Evolutionary conservation across 2,797 vertebrate species (phyloP).

Genomic region (Pangasius mekongensis): DNA sequence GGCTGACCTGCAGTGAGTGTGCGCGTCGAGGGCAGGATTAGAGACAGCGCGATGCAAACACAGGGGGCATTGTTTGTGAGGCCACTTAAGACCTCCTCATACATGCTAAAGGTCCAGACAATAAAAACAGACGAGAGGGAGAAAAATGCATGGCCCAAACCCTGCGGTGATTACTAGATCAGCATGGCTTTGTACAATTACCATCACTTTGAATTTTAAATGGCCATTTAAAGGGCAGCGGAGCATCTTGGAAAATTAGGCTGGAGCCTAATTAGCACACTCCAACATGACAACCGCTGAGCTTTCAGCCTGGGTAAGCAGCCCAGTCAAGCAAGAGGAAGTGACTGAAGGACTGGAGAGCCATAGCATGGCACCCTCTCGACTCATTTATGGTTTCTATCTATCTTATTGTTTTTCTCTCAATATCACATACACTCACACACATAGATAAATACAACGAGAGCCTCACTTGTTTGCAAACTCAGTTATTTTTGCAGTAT

Average conservation of each 20-base stretch:
- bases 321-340: slow-evolving; percentile 88
- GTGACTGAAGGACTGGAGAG: slow-evolving; percentile 83
- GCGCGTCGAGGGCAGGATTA: slow-evolving; percentile 52
- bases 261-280: slow-evolving; percentile 94
- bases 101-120: slow-evolving; percentile 73
- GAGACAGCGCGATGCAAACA: slow-evolving; percentile 42
- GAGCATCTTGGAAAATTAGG: slow-evolving; percentile 97
- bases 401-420: slow-evolving; percentile 25
- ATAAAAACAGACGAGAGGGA: slow-evolving; percentile 68
- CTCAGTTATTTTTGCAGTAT: background rate
- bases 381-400: slow-evolving; percentile 62
- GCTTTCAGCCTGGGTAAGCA: slow-evolving; percentile 92
- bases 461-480: background rate
- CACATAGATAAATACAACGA: slow-evolving; percentile 9
- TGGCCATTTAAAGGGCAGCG: slow-evolving; percentile 95
- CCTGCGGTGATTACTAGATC: slow-evolving; percentile 90
- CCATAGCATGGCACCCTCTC: slow-evolving; percentile 69
- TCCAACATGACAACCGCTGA: slow-evolving; percentile 90
- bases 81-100: slow-evolving; percentile 74
- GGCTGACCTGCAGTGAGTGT: slow-evolving; percentile 56
- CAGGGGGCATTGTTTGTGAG: slow-evolving; percentile 69
- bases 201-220: slow-evolving; percentile 98
- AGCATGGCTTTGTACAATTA: slow-evolving; percentile 91
- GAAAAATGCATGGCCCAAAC: slow-evolving; percentile 68
- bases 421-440: slow-evolving; percentile 33